Evolutionary conservation across 2,797 vertebrate genomes (phyloP).

Genomic region (Gallinago nigripennis): DNA sequence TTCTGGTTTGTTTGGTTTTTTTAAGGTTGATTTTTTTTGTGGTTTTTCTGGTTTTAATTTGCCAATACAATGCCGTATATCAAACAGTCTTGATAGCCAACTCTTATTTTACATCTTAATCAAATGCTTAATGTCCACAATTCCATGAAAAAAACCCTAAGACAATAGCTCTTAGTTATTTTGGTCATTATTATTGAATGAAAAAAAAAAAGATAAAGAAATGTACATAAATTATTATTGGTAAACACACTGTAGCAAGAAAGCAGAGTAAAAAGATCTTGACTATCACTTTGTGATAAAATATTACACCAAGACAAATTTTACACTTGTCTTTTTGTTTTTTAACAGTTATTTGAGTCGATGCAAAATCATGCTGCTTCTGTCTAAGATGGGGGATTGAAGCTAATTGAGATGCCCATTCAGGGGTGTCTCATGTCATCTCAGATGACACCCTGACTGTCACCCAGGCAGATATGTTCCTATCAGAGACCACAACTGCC

Average conservation of each 20-base stretch:
- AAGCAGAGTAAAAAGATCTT: neutral
- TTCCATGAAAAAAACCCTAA: neutral
- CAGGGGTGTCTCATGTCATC: neutral
- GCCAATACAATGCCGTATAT: neutral
- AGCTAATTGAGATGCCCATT: neutral
- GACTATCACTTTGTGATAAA: neutral
- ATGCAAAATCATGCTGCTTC: neutral
- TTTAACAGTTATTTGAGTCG: neutral
- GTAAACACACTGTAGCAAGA: neutral
- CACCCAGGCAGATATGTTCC: neutral
- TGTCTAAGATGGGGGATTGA: neutral
- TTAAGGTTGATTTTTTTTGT: neutral
- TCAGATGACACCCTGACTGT: neutral
- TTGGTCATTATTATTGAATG: neutral
- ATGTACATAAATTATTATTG: neutral
- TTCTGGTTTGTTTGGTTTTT: neutral
- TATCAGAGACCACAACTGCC: neutral
- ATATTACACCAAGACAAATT: neutral
- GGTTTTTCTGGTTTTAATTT: constrained; percentile 10
- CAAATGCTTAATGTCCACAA: constrained; percentile 1
- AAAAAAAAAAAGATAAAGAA: neutral
- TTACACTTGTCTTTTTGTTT: neutral
- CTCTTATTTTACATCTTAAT: constrained; percentile 14
- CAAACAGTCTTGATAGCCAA: constrained; percentile 2
- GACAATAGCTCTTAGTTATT: neutral